phyloP scores from a whole-genome alignment of 1,140 invertebrate genomes.

The Conus betulinus region DNA sequence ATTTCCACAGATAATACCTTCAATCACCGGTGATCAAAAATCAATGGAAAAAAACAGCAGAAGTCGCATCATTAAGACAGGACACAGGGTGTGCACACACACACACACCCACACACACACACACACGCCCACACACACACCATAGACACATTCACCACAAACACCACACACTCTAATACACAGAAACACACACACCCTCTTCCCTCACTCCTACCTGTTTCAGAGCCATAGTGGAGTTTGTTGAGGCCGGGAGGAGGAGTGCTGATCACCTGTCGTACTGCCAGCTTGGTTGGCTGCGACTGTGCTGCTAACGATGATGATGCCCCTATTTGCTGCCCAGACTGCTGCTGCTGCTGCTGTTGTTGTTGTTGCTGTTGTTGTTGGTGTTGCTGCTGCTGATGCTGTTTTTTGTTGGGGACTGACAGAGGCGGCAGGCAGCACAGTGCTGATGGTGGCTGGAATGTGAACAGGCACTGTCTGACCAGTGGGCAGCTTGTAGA shows the following conservation, averaged over 20 bases:
- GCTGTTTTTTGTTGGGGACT: constrained; percentile 28
- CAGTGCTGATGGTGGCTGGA: constrained; percentile 63
- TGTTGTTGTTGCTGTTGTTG: constrained; percentile 37
- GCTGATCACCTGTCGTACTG: constrained; percentile 18
- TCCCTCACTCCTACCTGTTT: too few species aligned
- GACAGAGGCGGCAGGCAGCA: constrained; percentile 16
- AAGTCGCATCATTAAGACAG: too few species aligned
- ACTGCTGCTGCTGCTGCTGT: constrained; percentile 11
- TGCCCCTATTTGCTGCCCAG: constrained; percentile 9
- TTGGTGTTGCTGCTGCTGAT: constrained; percentile 33
- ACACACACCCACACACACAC: too few species aligned
- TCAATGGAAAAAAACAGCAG: too few species aligned
- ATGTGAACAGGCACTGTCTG: constrained; percentile 70
- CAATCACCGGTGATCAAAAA: too few species aligned
- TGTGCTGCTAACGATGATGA: constrained; percentile 39
- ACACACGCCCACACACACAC: too few species aligned
- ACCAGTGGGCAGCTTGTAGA: constrained; percentile 70
- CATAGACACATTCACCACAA: too few species aligned
- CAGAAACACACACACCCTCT: too few species aligned
- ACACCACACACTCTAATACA: too few species aligned
- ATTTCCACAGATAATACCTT: too few species aligned
- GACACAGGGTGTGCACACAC: too few species aligned
- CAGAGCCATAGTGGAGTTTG: constrained; percentile 48
- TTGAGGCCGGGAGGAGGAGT: constrained; percentile 38
- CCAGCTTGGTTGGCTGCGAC: constrained; percentile 17